Evolutionary conservation across 2,113 vertebrate genomes (phyloP).

Genomic region (Crotalus tigris): DNA sequence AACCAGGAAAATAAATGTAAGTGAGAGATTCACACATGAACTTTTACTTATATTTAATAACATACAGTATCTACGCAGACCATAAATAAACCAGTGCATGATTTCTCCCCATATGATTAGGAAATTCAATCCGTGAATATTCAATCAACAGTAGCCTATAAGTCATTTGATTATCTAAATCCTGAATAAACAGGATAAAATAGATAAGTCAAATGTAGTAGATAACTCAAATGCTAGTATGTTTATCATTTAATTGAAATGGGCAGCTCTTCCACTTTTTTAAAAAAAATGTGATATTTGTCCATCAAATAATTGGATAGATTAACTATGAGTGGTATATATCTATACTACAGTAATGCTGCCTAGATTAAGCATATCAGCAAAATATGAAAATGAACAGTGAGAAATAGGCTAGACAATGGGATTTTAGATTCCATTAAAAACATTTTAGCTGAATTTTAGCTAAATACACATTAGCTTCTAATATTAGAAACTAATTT

Average conservation of each 20-base stretch:
- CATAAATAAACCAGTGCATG: conserved; percentile 56
- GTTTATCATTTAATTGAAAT: conserved; percentile 45
- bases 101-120: conserved; percentile 45
- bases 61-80: conserved; percentile 53
- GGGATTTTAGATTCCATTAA: not conserved
- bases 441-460: not conserved
- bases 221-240: conserved; percentile 20
- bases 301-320: conserved; percentile 53
- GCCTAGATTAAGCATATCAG: conserved; percentile 38
- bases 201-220: conserved; percentile 44
- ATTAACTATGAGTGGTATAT: conserved; percentile 46
- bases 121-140: conserved; percentile 17
- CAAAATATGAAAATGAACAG: conserved; percentile 42
- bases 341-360: conserved; percentile 15
- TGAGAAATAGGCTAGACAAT: not conserved
- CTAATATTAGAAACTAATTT: not conserved
- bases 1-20: conserved; percentile 34
- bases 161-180: conserved; percentile 41
- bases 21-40: conserved; percentile 34
- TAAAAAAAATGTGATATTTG: conserved; percentile 35
- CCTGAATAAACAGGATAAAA: conserved; percentile 31
- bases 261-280: not conserved
- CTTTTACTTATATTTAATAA: conserved; percentile 55
- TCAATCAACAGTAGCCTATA: conserved; percentile 50
- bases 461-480: not conserved